Percentiles rank a stretch among this genome's conserved stretches.
phyloP scores from a whole-genome alignment of 2,797 vertebrate species.

The Dryobates pubescens region DNA sequence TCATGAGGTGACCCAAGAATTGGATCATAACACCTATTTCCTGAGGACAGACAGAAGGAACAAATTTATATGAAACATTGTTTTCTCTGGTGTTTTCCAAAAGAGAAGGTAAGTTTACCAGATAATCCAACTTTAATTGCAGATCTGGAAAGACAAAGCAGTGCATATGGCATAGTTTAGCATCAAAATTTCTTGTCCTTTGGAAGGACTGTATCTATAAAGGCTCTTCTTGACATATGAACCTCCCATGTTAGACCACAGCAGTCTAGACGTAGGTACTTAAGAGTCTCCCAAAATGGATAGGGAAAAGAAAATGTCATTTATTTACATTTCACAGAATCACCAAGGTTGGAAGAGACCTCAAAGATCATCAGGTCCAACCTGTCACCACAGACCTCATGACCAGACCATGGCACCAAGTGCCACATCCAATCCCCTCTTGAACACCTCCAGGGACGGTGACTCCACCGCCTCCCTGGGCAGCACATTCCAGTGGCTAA shows the following conservation, averaged over 20 bases:
- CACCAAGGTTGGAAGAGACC: no score
- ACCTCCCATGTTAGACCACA: background rate
- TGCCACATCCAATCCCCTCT: no score
- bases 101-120: background rate
- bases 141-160: background rate
- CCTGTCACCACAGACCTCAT: no score
- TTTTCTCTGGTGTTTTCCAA: background rate
- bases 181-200: background rate
- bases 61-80: background rate
- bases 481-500: no score
- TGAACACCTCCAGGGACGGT: no score
- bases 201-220: background rate
- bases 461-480: no score
- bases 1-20: background rate
- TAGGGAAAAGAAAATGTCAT: background rate
- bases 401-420: no score
- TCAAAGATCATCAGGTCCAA: no score
- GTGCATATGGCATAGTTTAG: rapidly evolving
- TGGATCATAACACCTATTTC: background rate
- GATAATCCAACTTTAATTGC: rapidly evolving
- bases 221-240: background rate
- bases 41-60: background rate
- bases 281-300: background rate
- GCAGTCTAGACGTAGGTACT: background rate
- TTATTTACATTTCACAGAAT: background rate